These are phyloP conservation scores for Kradibia gibbosae DNA, from an alignment of 1,140 invertebrate genomes.

Conservation along the genomic window DNA sequence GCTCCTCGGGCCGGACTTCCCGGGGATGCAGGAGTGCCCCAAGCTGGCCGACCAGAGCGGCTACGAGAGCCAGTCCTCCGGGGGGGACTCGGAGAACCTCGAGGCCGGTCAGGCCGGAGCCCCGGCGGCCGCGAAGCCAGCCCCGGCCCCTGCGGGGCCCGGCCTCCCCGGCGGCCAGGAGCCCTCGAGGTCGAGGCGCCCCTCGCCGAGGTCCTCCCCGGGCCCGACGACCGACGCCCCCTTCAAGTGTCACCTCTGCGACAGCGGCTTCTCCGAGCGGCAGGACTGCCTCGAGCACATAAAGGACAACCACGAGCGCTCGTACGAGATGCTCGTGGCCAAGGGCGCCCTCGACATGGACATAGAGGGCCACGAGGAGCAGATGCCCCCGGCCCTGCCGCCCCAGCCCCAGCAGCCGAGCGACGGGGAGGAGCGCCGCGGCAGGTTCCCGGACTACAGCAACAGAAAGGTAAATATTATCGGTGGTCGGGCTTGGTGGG, in stretches of 20 bases:
- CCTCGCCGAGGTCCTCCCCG: conserved; percentile 56
- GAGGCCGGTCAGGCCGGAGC: not conserved
- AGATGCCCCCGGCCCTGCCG: conserved; percentile 47
- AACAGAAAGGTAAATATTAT: conserved; percentile 83
- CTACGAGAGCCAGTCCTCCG: conserved; percentile 70
- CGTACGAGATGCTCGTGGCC: conserved; percentile 83
- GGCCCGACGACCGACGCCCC: conserved; percentile 71
- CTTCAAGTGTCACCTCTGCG: conserved; percentile 94
- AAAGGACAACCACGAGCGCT: conserved; percentile 78
- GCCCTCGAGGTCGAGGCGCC: conserved; percentile 50
- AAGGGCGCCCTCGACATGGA: conserved; percentile 85
- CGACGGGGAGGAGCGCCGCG: conserved; percentile 74
- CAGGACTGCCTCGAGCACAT: conserved; percentile 88
- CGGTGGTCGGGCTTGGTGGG: no score
- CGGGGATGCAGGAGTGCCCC: conserved; percentile 10
- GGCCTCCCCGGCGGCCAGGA: not conserved
- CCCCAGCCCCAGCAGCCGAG: conserved; percentile 64
- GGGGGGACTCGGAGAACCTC: conserved; percentile 48
- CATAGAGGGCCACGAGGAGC: conserved; percentile 68
- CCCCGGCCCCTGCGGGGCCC: conserved; percentile 49
- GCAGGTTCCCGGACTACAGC: conserved; percentile 88
- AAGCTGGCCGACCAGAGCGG: conserved; percentile 65
- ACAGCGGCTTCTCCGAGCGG: conserved; percentile 85
- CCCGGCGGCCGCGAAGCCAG: conserved; percentile 36
- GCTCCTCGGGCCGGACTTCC: no score